Evolutionary conservation across 1,140 invertebrate species (phyloP), one percentile per base, ranked within the genome.

Genomic region (Drosophila sulfurigaster): DNA sequence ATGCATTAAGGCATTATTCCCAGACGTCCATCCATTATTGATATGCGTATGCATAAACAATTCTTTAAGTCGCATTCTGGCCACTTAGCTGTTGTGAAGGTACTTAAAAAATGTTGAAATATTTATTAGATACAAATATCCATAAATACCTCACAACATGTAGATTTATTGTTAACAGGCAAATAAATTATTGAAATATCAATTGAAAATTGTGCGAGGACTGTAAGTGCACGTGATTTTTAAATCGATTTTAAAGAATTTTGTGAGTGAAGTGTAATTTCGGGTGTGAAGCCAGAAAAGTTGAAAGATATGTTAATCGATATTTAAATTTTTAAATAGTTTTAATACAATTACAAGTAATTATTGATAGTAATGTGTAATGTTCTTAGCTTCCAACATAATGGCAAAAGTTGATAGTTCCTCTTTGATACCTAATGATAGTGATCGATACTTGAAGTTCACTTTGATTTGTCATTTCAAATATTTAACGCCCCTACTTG

Each of bases 391-490:
- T 13, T 43, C 13, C 2, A 43, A 43, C 1, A 13, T 13, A 43
- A 30, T 13, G 25, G 2, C 2, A 57, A 41, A 13, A 38, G 10
- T 8, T 11, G 46, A 38, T 64, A 43, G 16, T 41, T 64, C 1
- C 46, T 38, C 0, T 35, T 48, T 48, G 28, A 35, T 30, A 25
- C 7, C 4, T 13, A 16, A 30, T 20, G 66, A 69, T 69, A 69
- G 16, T 11, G 28, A 70, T 63, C 67, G n/a, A 43, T 35, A 35
- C 28, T 64, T 28, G 16, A 64, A 43, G 6, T 28, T 1, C 15
- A 54, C n/a, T 43, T 16, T 52, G 35, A 63, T 70, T 70, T 52
- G 15, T 63, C 38, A 35, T 70, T 70, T 63, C 1, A 38, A 28
- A 63, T 54, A 70, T 46, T 63, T 32, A 62, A 20, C 28, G 35